Base-by-base conservation (phyloP, 2,113 vertebrate species). In the Ictalurus furcatus region DNA sequence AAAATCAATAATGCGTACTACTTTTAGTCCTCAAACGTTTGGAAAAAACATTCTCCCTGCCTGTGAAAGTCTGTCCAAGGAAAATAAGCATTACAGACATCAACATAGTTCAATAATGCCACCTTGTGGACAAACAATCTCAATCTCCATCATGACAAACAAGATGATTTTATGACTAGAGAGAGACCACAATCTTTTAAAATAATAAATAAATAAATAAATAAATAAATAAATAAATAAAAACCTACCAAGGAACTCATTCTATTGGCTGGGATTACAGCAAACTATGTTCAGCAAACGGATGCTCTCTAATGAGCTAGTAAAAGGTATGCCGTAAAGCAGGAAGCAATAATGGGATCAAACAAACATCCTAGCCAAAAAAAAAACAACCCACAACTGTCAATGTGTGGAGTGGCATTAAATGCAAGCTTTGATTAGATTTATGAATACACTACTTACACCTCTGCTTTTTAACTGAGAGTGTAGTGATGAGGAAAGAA, bases 101-200 rank as follows among this genome's bases (percentile, higher is more conserved):
- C 14, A 23, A 59, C 25, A 63, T 12, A 48, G 76, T 87, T 52
- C 59, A 34, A 61, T 65, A 25, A 30, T 8, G 58, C 74, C 86
- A 65, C 86, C 86, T 80, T 80, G 86, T 80, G 86, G 86, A n/a
- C n/a, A 54, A 54, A 52, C 52, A 12, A 28, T 28, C 44, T n/a
- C 2, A 17, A 79, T 25, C 3, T 23, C 44, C 6, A 3, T 67
- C 59, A 67, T 48, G 59, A 84, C 30, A 84, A 44, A 65, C 34
- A 65, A 65, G 4, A 65, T 84, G 30, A 83, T 30, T 61, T 61
- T 37, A 44, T 65, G 59, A 65, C 14, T 40, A 65, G 28, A 84
- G 28, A 12, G 0, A 40, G 34, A 48, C 21, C 25, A 40, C 21
- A 65, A 13, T 52, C 4, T 21, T 44, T 44, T 44, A 34, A 34